Base-by-base conservation (phyloP, 1,140 invertebrate genomes). In the Papilio xuthus region DNA sequence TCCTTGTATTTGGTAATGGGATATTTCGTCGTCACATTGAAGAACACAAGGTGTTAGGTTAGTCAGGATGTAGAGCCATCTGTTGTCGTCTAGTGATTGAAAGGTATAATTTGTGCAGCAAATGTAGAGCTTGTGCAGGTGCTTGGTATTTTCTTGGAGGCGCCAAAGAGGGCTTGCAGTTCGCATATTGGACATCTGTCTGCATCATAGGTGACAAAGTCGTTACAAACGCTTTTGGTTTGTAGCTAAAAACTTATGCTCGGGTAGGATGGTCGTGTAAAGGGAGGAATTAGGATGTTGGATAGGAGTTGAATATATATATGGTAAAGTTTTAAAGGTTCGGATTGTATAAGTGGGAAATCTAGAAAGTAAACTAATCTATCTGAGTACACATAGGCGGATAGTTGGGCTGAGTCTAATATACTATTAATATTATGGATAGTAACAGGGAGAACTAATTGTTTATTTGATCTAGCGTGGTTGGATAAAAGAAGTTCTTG, bases 221-320 rank as follows among this genome's bases (percentile, higher is more conserved):
- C 53, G 18, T 23, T 80, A 79, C 84, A 85, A 56, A 85, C 79
- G 13, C 42, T 79, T 60, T 70, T 84, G 79, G 32, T 81, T 81
- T 9, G 82, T 84, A 44, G 85, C 84, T 70, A 88, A 42, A 28
- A 80, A 86, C 13, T 50, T 80, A 42, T 85, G 86, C 82, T 75
- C 73, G 79, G 70, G 15, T 80, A 60, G 13, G 80, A 80, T 15
- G 82, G 44, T 47, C 4, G 44, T 47, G 18, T 47, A 47, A 23
- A 56, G 53, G 10, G 53, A 56, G 50, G 83, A 83, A 60, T 85
- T 79, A 23, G 79, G 73, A 80, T 84, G 83, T 82, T 81, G 63
- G n/a, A 86, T 84, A 32, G 83, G 83, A 32, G 81, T 83, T 56
- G 53, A 56, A n/a, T n/a, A 23, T 56, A 56, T 56, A 56, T 56